Base-by-base conservation (phyloP, 2,113 vertebrate species). In the Fregetta grallaria region DNA sequence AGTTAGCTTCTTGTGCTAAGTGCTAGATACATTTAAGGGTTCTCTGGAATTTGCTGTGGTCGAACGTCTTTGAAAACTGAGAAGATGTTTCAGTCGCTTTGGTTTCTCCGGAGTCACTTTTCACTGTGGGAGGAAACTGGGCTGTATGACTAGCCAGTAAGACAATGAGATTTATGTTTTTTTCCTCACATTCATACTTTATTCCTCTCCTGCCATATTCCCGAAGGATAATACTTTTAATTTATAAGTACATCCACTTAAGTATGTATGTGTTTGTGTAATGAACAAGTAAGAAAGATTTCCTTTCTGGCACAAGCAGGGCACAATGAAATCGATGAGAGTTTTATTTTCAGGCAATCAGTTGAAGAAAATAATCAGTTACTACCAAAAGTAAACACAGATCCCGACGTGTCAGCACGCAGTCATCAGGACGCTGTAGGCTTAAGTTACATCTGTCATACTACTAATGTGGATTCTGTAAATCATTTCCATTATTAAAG, bases 21-120 rank as follows among this genome's bases (percentile, higher is more conserved):
- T 11, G 17, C 45, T 92, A 66, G 77, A 84, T 87, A 10, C 67
- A 27, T 82, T 73, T 70, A 82, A 82, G 70, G 74, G 44, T 70
- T 83, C 74, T 85, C 50, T 95, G 92, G 92, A 95, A 95, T 97
- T 85, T 86, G 86, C 77, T 59, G 50, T 90, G 89, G 95, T 92
- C 32, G 3, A 90, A 47, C 38, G 47, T 78, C 95, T 97, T 97
- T 97, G 96, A 95, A 96, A 97, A 92, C 74, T 55, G 87, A 95
- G 90, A 86, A 30, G 56, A 73, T 80, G 42, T 89, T 92, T 79
- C 38, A 36, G 53, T 93, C 2, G 10, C 42, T 94, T 76, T 58
- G 89, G 87, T 95, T 97, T 95, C 58, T 95, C 58, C 47, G 66
- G 50, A 76, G 62, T 83, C 62, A 32, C 53, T 97, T 94, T 94